phyloP scores from a whole-genome alignment of 1,140 invertebrate species.

The Brachionus paranguensis region DNA sequence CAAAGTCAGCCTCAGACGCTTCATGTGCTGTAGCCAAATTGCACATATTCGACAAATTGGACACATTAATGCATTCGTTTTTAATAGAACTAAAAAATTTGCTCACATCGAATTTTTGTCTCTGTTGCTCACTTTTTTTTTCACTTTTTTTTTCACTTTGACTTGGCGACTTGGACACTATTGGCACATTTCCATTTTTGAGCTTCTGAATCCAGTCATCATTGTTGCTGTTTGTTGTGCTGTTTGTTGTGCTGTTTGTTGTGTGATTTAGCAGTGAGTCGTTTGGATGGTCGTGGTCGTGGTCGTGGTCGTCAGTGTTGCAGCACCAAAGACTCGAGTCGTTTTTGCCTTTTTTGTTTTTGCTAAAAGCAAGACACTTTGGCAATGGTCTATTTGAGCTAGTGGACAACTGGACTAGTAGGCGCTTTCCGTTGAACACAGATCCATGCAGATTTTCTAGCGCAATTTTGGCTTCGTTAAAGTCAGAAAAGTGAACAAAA shows the following conservation, averaged over 20 bases:
- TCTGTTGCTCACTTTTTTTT: background rate
- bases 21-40: no score
- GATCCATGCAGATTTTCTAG: slow-evolving; percentile 15
- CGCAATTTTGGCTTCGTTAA: slow-evolving; percentile 13
- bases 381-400: slow-evolving; percentile 7
- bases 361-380: slow-evolving; percentile 22
- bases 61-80: background rate
- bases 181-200: background rate
- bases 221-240: background rate
- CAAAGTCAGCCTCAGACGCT: background rate
- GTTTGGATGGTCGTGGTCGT: background rate
- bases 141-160: background rate
- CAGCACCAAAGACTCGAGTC: background rate
- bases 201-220: slow-evolving; percentile 5
- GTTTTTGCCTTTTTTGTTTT: background rate
- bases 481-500: slow-evolving; percentile 15
- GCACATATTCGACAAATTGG: background rate
- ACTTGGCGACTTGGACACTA: background rate
- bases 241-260: no score
- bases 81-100: slow-evolving; percentile 8
- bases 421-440: background rate
- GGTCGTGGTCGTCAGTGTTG: background rate
- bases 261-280: background rate
- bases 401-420: slow-evolving; percentile 27
- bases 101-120: background rate